Evolutionary conservation across 2,888 invertebrate genomes (phyloP).

Genomic region (Tridacna gigas): DNA sequence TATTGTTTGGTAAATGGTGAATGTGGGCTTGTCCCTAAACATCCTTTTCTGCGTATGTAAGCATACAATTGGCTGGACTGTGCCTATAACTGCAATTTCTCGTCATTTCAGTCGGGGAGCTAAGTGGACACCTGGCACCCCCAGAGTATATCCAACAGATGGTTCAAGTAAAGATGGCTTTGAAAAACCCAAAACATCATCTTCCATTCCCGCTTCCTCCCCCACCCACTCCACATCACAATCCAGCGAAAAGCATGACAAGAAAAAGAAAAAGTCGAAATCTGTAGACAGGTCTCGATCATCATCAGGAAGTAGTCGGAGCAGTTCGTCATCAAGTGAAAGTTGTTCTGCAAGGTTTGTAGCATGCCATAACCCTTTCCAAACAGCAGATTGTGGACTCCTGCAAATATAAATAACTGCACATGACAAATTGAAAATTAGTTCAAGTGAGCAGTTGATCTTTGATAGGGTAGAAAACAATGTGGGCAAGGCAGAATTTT

Average conservation of each 20-base stretch:
- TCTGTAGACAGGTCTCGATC: constrained; percentile 75
- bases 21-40: too few relatives aligned
- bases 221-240: constrained; percentile 69
- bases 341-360: constrained; percentile 80
- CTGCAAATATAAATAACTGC: too few relatives aligned
- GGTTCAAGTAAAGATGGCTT: constrained; percentile 64
- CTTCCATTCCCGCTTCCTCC: constrained; percentile 61
- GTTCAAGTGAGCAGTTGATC: too few relatives aligned
- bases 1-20: too few relatives aligned
- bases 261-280: constrained; percentile 60
- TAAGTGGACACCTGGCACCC: constrained; percentile 50
- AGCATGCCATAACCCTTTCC: neutral
- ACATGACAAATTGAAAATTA: too few relatives aligned
- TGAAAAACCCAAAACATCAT: constrained; percentile 61
- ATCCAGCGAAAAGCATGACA: constrained; percentile 67
- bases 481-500: too few relatives aligned
- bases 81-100: neutral
- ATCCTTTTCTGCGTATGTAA: too few relatives aligned
- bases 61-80: too few relatives aligned
- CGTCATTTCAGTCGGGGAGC: constrained; percentile 53
- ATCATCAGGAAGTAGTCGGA: constrained; percentile 81
- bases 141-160: constrained; percentile 33
- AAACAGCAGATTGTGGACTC: too few relatives aligned
- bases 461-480: too few relatives aligned
- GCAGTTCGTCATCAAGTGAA: constrained; percentile 82